Base-by-base conservation (phyloP, 1,140 invertebrate species). In the Macrobrachium nipponense region DNA sequence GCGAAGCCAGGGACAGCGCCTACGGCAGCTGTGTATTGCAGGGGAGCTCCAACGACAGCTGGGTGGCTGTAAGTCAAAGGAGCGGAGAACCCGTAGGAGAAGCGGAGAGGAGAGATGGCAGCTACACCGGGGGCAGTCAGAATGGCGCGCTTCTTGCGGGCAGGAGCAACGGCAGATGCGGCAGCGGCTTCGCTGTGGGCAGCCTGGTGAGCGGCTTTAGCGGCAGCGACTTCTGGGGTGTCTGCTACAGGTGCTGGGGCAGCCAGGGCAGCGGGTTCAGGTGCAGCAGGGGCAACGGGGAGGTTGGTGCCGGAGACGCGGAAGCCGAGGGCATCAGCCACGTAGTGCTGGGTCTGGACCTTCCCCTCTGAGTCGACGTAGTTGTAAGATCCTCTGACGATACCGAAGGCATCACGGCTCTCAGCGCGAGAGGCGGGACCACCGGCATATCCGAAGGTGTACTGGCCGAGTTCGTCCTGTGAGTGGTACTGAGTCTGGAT, bases 301-400 rank as follows among this genome's bases (percentile, higher is more conserved):
- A 94, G 89, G 90, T 95, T 94, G 20, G 93, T 94, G 27, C 93
- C 94, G 14, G 93, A 92, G 12, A 94, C 94, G 61, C 94, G 92
- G 91, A 95, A 95, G 68, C 94, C 94, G 6, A 75, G 68, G 51
- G 86, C 70, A 59, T 87, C 83, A 43, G 83, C 83, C 77, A 86
- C 83, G 36, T 86, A 86, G 68, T 80, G 77, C 20, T 80, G 77
- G 51, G 83, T 86, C 83, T 86, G 83, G 11, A 86, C 77, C 58
- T 86, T 70, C 20, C 83, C 83, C 15, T 86, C 70, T 4, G 83
- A 44, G 83, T 86, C 83, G 15, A 86, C 68, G 59, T 86, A 86
- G 68, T 80, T 86, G 83, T 80, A 86, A 20, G 77, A 62, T 6
- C 83, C 83, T 7, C 77, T 64, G 36, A 86, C 83, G 14, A 44